Evolutionary conservation across 2,113 vertebrate genomes (phyloP), one percentile per base, ranked within the genome.

Genomic region (Origma solitaria): DNA sequence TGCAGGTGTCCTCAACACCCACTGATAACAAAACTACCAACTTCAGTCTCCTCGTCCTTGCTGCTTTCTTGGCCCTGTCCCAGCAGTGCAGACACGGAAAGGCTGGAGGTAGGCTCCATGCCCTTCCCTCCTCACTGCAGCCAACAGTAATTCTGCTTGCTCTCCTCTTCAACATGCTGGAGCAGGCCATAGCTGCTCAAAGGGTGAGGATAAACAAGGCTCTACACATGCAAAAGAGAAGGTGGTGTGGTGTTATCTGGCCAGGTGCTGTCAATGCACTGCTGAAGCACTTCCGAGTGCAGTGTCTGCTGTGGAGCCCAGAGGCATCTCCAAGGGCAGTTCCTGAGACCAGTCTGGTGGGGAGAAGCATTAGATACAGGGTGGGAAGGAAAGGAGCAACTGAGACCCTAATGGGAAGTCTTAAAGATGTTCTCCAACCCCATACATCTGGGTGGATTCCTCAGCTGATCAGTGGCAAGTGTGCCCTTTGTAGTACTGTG

Each of bases 241-340:
- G 61, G n/a, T 12, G 15, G 8, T 17, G 47, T 24, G 24, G 24
- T 25, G 8, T 31, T 65, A 28, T 37, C 40, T 22, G 28, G 15
- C 13, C 16, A 7, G 13, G 35, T 25, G 69, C 45, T 65, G 45
- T 30, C 47, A 45, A 10, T 40, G 15, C 37, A 28, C 28, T 77
- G 37, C 40, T 61, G 51, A 54, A 60, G 19, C 20, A 15, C 28
- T 66, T 31, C 50, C 65, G 9, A 45, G 23, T 0, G 3, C 49
- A 79, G 11, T 18, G 24, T 73, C 49, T 25, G 27, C 38, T 1
- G 0, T 12, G 25, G 57, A 85, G 25, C 13, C 0, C 0, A 64
- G 56, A n/a, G 14, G 57, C 28, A 50, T 60, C 38, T 53, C 27
- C 44, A 58, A 25, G 11, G 17, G 33, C 31, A 70, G 11, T 16